Evolutionary conservation across 2,113 vertebrate genomes (phyloP).

Genomic region (Prunella himalayana): DNA sequence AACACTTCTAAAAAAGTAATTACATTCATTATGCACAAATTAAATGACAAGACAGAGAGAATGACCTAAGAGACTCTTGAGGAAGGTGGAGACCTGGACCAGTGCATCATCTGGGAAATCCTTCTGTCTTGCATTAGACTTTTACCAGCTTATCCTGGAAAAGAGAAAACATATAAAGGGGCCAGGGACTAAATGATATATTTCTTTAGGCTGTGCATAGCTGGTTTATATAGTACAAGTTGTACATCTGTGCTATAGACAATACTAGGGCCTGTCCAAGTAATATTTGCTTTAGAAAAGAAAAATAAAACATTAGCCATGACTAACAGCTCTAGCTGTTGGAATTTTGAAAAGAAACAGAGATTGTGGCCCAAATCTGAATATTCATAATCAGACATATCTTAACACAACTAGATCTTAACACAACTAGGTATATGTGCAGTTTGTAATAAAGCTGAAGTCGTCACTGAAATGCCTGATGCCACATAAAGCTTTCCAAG

Average conservation of each 20-base stretch:
- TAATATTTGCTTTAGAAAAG: background rate
- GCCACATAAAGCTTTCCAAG: background rate
- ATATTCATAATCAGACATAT: background rate
- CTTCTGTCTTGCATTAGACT: background rate
- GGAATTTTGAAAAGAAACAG: slow-evolving; percentile 8
- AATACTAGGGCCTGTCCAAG: background rate
- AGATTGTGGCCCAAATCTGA: background rate
- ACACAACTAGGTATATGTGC: background rate
- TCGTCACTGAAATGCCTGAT: background rate
- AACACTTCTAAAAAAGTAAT: background rate
- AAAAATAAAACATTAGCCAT: background rate
- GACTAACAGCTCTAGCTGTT: background rate
- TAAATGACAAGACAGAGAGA: background rate
- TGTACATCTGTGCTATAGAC: background rate
- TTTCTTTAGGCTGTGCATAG: background rate
- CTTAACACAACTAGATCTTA: background rate
- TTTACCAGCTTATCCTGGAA: background rate
- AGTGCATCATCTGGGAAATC: background rate
- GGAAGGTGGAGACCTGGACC: background rate
- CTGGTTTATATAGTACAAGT: background rate
- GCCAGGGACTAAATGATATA: background rate
- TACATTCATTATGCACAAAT: background rate
- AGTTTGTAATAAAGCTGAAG: background rate
- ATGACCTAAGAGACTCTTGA: background rate
- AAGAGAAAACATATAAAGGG: background rate